These are phyloP conservation scores for Drosophila neotestacea DNA, from an alignment of 2,888 invertebrate genomes.

Conservation along the genomic window DNA sequence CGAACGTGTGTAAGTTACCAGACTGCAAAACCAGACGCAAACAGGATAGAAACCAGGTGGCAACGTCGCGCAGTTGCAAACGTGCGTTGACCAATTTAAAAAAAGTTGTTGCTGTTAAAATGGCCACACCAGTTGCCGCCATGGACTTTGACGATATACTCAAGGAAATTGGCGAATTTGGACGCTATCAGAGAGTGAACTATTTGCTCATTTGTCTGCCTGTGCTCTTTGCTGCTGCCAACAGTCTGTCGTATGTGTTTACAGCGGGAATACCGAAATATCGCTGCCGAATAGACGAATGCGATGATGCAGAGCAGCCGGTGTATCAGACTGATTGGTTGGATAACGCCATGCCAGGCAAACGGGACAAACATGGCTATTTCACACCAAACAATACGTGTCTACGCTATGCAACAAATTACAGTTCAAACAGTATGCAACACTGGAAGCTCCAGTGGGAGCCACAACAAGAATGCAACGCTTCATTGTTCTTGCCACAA, in stretches of 20 bases:
- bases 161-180: slow-evolving; percentile 88
- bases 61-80: slow-evolving; percentile 10
- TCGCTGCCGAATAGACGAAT: slow-evolving; percentile 87
- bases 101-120: neutral
- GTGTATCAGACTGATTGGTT: slow-evolving; percentile 85
- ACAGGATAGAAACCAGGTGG: slow-evolving; percentile 12
- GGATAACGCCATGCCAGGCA: slow-evolving; percentile 86
- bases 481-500: slow-evolving; percentile 84
- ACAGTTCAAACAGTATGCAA: slow-evolving; percentile 11
- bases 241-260: slow-evolving; percentile 88
- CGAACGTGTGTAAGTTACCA: neutral
- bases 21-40: neutral
- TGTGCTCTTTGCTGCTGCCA: slow-evolving; percentile 87
- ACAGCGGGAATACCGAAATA: slow-evolving; percentile 87
- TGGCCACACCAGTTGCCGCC: slow-evolving; percentile 26
- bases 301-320: slow-evolving; percentile 83
- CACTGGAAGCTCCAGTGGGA: slow-evolving; percentile 1
- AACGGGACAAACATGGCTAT: slow-evolving; percentile 66
- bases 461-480: slow-evolving; percentile 27
- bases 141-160: slow-evolving; percentile 88
- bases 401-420: slow-evolving; percentile 70
- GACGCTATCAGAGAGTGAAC: slow-evolving; percentile 87
- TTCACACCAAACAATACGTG: slow-evolving; percentile 82
- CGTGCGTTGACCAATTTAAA: slow-evolving; percentile 19
- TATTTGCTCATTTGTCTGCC: slow-evolving; percentile 87